Evolutionary conservation across 2,797 vertebrate species (phyloP).

Genomic region (Fratercula arctica): DNA sequence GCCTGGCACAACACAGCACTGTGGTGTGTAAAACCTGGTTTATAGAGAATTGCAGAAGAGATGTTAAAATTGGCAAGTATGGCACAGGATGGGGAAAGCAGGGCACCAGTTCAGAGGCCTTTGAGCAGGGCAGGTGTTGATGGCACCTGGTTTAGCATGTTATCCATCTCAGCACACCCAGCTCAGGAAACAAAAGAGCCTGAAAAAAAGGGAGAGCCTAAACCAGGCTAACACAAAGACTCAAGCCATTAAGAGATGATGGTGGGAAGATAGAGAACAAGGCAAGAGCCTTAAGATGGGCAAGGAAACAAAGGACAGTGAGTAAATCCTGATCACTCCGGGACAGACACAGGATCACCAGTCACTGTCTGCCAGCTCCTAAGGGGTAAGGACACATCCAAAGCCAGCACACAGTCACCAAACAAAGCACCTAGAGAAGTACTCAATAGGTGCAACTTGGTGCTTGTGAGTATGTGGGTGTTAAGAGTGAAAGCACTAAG

Average conservation of each 20-base stretch:
- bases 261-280: neutral
- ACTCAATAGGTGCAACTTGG: neutral
- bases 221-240: neutral
- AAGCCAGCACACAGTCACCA: neutral
- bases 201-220: neutral
- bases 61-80: neutral
- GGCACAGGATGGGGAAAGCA: neutral
- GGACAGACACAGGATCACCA: neutral
- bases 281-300: neutral
- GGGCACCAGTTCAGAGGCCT: neutral
- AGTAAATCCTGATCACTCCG: neutral
- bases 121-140: neutral
- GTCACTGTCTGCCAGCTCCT: neutral
- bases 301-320: neutral
- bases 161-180: neutral
- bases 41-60: neutral
- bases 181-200: slow-evolving; percentile 20
- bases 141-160: slow-evolving; percentile 9
- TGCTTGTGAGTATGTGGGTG: neutral
- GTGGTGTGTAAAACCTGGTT: neutral
- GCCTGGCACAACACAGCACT: neutral
- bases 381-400: neutral
- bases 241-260: neutral
- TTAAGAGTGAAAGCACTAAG: neutral
- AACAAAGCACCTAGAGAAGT: neutral